Evolutionary conservation across 2,888 invertebrate genomes (phyloP).

Genomic region (Leptothorax acervorum): DNA sequence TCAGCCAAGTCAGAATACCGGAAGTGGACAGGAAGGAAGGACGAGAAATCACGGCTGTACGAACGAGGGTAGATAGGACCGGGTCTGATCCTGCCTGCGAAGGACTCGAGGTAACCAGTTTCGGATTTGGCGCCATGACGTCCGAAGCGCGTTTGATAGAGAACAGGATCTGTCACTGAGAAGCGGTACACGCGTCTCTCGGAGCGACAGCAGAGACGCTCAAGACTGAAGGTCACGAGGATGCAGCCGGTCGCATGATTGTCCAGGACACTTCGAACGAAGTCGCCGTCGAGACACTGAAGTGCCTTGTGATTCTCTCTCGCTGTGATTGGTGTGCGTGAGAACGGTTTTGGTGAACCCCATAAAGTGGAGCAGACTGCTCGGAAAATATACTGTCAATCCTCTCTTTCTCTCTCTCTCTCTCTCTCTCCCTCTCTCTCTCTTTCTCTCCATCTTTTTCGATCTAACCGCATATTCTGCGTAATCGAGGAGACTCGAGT

Average conservation of each 20-base stretch:
- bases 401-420: neutral
- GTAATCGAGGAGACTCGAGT: neutral
- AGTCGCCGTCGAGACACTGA: slow-evolving; percentile 32
- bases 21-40: slow-evolving; percentile 7
- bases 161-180: slow-evolving; percentile 63
- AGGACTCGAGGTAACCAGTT: slow-evolving; percentile 10
- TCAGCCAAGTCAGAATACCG: slow-evolving; percentile 27
- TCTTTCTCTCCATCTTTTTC: neutral
- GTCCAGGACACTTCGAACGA: slow-evolving; percentile 42
- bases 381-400: slow-evolving; percentile 39
- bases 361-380: slow-evolving; percentile 27
- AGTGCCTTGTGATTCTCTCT: slow-evolving; percentile 63
- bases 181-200: slow-evolving; percentile 57
- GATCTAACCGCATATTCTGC: slow-evolving; percentile 13
- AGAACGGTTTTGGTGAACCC: slow-evolving; percentile 41
- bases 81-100: neutral
- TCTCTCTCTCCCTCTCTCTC: neutral
- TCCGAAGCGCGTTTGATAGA: slow-evolving; percentile 46
- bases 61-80: neutral
- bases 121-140: slow-evolving; percentile 52
- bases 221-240: slow-evolving; percentile 67
- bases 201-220: slow-evolving; percentile 60
- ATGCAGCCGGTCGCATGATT: slow-evolving; percentile 63
- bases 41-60: slow-evolving; percentile 4
- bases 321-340: slow-evolving; percentile 48